Conservation (phyloP, 2,797 vertebrate species). For the Ciconia nigra region DNA sequence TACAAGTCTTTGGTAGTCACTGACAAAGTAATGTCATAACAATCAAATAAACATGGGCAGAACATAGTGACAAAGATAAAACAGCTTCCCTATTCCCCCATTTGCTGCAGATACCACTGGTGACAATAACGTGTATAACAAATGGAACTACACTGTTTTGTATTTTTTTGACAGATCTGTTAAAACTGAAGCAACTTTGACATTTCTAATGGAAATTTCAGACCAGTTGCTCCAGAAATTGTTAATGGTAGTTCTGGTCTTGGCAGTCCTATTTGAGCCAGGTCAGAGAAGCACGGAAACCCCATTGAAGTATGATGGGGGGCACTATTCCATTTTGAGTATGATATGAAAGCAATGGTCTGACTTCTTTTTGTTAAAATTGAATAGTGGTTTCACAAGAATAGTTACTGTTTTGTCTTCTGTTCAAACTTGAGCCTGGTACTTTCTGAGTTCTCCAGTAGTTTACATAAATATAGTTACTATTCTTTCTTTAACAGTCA, state of each 20-base stretch:
- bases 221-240: background rate
- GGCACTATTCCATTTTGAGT: background rate
- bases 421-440: background rate
- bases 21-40: background rate
- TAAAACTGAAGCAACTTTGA: background rate
- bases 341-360: background rate
- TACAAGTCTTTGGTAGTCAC: background rate
- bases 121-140: background rate
- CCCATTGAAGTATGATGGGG: background rate
- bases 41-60: background rate
- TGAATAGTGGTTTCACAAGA: background rate
- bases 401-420: background rate
- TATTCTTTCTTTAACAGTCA: background rate
- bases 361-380: background rate
- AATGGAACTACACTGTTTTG: background rate
- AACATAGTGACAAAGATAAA: background rate
- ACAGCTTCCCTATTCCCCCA: background rate
- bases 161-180: background rate
- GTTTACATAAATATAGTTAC: background rate
- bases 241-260: background rate
- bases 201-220: background rate
- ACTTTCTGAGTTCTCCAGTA: background rate
- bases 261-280: background rate
- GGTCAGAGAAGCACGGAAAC: background rate
- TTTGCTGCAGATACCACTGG: background rate